These are phyloP conservation scores for Apodemia mormo DNA, from an alignment of 2,888 invertebrate genomes.

Conservation along the genomic window DNA sequence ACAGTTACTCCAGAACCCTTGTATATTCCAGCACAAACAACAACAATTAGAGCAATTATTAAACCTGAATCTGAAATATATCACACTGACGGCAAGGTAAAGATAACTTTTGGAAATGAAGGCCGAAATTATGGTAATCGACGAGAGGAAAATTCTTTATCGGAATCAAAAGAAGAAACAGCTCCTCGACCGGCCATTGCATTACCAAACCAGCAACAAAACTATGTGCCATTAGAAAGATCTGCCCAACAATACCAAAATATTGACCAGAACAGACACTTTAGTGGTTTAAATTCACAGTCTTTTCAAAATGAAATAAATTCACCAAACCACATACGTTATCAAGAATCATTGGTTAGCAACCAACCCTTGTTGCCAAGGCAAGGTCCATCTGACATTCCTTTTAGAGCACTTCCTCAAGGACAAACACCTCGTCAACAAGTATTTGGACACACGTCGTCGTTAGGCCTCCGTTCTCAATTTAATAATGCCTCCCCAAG, in stretches of 20 bases:
- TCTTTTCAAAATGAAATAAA: slow-evolving; percentile 58
- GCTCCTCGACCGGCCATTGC: slow-evolving; percentile 84
- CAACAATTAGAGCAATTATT: slow-evolving; percentile 91
- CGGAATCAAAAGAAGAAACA: slow-evolving; percentile 82
- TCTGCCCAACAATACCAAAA: slow-evolving; percentile 52
- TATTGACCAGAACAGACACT: slow-evolving; percentile 45
- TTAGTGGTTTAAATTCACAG: slow-evolving; percentile 45
- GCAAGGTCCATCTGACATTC: slow-evolving; percentile 63
- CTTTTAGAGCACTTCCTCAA: slow-evolving; percentile 53
- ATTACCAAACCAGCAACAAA: slow-evolving; percentile 64
- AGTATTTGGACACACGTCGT: slow-evolving; percentile 59
- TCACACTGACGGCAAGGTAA: slow-evolving; percentile 90
- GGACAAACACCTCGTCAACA: slow-evolving; percentile 56
- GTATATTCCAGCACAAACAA: slow-evolving; percentile 84
- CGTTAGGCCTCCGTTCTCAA: slow-evolving; percentile 51
- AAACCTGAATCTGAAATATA: slow-evolving; percentile 93
- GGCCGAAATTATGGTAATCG: slow-evolving; percentile 71
- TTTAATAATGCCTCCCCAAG: slow-evolving; percentile 60
- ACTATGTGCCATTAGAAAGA: slow-evolving; percentile 53
- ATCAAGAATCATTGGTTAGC: slow-evolving; percentile 64
- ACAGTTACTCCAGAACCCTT: slow-evolving; percentile 77
- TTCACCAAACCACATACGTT: slow-evolving; percentile 73
- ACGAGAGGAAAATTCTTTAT: slow-evolving; percentile 54
- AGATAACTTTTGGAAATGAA: slow-evolving; percentile 90
- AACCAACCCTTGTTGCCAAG: slow-evolving; percentile 72